Evolutionary conservation across 2,113 vertebrate species (phyloP).

Genomic region (Kryptolebias marmoratus): DNA sequence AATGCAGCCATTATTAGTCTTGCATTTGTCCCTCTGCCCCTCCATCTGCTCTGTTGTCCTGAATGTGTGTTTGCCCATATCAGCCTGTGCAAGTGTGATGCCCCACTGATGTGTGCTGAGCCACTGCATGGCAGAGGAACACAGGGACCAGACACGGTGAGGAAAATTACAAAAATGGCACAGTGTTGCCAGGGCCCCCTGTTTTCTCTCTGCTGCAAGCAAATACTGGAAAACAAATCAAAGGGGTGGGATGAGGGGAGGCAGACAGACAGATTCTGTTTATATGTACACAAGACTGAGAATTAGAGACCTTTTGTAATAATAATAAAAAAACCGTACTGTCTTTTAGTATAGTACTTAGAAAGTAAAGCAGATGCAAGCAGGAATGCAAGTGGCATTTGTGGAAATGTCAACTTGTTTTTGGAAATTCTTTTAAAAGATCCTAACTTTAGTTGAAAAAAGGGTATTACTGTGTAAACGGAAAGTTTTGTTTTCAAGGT

Average conservation of each 20-base stretch:
- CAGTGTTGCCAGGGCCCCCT: slow-evolving; percentile 50
- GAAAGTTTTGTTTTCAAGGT: background rate
- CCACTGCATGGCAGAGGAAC: slow-evolving; percentile 54
- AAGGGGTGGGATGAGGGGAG: slow-evolving; percentile 16
- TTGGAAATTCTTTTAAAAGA: background rate
- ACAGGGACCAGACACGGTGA: slow-evolving; percentile 42
- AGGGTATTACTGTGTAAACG: background rate
- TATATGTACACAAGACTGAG: background rate
- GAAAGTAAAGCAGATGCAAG: background rate
- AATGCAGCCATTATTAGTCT: slow-evolving; percentile 56
- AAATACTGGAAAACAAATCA: slow-evolving; percentile 47
- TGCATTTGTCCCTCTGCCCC: slow-evolving; percentile 48
- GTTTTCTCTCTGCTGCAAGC: slow-evolving; percentile 47
- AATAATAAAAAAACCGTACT: background rate
- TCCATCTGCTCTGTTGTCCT: slow-evolving; percentile 64
- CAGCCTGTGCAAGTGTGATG: slow-evolving; percentile 31
- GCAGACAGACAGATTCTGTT: slow-evolving; percentile 31
- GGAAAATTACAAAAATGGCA: slow-evolving; percentile 54
- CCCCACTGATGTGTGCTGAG: slow-evolving; percentile 53
- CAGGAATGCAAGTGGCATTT: slow-evolving; percentile 8
- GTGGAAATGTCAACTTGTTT: background rate
- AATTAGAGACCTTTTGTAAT: slow-evolving; percentile 1
- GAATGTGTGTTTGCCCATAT: slow-evolving; percentile 23
- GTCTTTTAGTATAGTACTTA: background rate
- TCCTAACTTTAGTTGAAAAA: slow-evolving; percentile 2